phyloP scores from a whole-genome alignment of 92 coral and sea anemone species.

The Heteractis magnifica region DNA sequence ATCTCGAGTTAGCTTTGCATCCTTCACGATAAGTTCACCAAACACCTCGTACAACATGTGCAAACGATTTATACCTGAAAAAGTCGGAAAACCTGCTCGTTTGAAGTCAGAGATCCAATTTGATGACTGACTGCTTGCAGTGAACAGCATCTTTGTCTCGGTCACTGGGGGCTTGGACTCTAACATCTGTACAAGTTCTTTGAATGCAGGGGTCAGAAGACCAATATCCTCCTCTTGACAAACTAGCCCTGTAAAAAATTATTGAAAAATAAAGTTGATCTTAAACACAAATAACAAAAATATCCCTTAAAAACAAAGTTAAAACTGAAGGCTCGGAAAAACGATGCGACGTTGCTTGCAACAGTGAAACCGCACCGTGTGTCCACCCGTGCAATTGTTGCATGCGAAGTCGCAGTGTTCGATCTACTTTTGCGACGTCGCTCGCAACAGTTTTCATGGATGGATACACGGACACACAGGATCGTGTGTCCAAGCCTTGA shows the following conservation, averaged over 20 bases:
- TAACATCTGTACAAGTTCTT: conserved; percentile 48
- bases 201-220: conserved; percentile 45
- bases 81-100: conserved; percentile 75
- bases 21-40: conserved; percentile 61
- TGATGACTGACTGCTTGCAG: conserved; percentile 35
- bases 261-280: neutral
- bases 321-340: too few relatives aligned
- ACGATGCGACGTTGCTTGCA: too few relatives aligned
- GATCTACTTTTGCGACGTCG: too few relatives aligned
- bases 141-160: conserved; percentile 50
- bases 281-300: neutral
- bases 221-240: conserved; percentile 74
- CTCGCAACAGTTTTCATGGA: too few relatives aligned
- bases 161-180: conserved; percentile 47
- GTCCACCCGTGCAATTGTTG: too few relatives aligned
- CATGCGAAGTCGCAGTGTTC: too few relatives aligned
- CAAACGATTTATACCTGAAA: conserved; percentile 55
- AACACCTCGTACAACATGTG: conserved; percentile 63
- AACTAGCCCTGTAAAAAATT: conserved; percentile 37
- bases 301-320: too few relatives aligned
- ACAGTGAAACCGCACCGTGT: too few relatives aligned
- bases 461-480: too few relatives aligned
- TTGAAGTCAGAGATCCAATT: conserved; percentile 57
- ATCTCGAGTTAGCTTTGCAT: conserved; percentile 52
- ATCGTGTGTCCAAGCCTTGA: too few relatives aligned